phyloP scores from a whole-genome alignment of 2,888 invertebrate species.

The Gibbula magus region DNA sequence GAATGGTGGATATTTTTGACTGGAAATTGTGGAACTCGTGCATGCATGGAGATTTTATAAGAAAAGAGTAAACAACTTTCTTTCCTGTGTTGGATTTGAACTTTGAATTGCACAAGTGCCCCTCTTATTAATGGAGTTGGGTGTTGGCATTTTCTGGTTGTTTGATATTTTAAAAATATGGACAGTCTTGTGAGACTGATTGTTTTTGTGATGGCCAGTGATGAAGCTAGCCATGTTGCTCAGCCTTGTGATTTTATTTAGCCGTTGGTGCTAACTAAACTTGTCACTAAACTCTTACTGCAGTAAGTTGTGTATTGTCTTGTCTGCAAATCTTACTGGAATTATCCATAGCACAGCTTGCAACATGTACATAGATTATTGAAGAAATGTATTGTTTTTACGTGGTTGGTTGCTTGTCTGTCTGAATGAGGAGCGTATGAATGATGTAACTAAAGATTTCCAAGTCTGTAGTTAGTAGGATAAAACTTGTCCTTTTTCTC shows the following conservation, averaged over 20 bases:
- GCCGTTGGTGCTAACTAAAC: slow-evolving; percentile 12
- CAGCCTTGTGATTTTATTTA: slow-evolving; percentile 17
- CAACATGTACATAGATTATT: slow-evolving; percentile 12
- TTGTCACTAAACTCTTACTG: background rate
- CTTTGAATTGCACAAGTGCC: background rate
- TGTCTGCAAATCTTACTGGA: too few relatives aligned
- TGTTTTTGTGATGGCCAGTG: slow-evolving; percentile 19
- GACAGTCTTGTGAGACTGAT: background rate
- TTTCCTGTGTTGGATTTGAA: background rate
- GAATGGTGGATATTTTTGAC: background rate
- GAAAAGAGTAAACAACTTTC: background rate
- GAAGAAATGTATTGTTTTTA: background rate
- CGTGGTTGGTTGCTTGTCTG: background rate
- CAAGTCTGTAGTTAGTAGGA: slow-evolving; percentile 7
- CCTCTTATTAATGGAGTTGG: background rate
- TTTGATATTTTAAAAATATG: too few relatives aligned
- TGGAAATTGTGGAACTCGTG: background rate
- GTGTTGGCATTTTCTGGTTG: too few relatives aligned
- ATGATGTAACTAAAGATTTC: slow-evolving; percentile 1
- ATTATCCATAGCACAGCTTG: background rate
- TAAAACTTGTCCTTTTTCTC: slow-evolving; percentile 3
- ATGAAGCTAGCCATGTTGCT: slow-evolving; percentile 10
- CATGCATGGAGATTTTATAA: background rate
- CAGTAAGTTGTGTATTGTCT: too few relatives aligned
- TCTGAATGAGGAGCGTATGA: slow-evolving; percentile 10